Evolutionary conservation across 2,113 vertebrate species (phyloP).

Genomic region (Labrus mixtus): DNA sequence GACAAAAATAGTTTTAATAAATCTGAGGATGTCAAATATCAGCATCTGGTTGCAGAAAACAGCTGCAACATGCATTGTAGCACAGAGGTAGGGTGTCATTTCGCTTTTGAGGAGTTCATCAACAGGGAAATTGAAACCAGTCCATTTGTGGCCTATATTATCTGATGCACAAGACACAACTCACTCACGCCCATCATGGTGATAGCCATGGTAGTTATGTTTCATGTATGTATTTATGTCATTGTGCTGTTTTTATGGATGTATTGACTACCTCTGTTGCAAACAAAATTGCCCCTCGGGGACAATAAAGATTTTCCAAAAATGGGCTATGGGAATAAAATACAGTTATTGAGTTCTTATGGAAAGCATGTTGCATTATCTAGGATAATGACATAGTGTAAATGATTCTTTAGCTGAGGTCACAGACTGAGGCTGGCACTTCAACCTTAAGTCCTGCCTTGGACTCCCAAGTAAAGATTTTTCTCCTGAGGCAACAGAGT

Average conservation of each 20-base stretch:
- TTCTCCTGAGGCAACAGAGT: neutral
- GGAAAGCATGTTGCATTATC: constrained; percentile 24
- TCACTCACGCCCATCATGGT: no score
- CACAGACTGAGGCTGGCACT: neutral
- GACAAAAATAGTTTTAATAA: constrained; percentile 34
- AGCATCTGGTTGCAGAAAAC: constrained; percentile 9
- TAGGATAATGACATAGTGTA: constrained; percentile 13
- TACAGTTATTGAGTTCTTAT: constrained; percentile 23
- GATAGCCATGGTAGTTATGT: no score
- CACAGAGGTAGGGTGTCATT: constrained; percentile 16
- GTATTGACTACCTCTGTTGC: no score
- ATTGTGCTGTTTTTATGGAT: no score
- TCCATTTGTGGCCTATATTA: constrained; percentile 34
- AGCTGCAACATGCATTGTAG: neutral
- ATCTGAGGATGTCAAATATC: constrained; percentile 29
- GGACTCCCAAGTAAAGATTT: constrained; percentile 9
- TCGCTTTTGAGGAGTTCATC: constrained; percentile 15
- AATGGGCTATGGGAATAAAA: constrained; percentile 37
- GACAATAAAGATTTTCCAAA: no score
- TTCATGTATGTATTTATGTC: no score
- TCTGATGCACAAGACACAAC: constrained; percentile 15
- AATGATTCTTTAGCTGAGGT: constrained; percentile 1
- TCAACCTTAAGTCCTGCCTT: neutral
- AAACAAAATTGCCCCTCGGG: no score
- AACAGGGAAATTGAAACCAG: constrained; percentile 38